phyloP scores from a whole-genome alignment of 1,140 invertebrate genomes.

The Drosophila obscura region DNA sequence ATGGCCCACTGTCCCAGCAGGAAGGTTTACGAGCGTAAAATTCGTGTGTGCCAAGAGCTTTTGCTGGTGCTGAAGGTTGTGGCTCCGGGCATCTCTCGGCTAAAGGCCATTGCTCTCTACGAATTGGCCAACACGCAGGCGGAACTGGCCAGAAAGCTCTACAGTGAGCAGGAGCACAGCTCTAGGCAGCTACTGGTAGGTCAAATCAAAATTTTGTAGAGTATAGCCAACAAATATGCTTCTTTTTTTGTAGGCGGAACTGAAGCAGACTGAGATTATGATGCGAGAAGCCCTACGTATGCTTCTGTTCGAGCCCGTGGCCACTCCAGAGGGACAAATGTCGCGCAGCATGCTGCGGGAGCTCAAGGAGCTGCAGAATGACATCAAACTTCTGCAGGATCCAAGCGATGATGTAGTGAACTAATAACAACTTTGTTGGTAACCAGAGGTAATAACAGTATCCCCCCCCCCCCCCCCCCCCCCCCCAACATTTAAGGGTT shows the following conservation, averaged over 20 bases:
- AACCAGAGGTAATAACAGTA: too few species aligned
- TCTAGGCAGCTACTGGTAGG: slow-evolving; percentile 53
- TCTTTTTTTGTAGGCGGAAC: slow-evolving; percentile 81
- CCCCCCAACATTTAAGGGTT: too few species aligned
- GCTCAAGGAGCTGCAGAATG: slow-evolving; percentile 86
- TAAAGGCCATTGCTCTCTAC: slow-evolving; percentile 89
- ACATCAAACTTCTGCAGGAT: slow-evolving; percentile 82
- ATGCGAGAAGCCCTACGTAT: slow-evolving; percentile 87
- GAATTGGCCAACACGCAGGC: slow-evolving; percentile 89
- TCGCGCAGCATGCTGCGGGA: slow-evolving; percentile 88
- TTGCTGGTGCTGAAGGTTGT: slow-evolving; percentile 87
- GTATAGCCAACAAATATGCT: not conserved
- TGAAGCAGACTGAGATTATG: slow-evolving; percentile 85
- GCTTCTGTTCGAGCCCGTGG: slow-evolving; percentile 88
- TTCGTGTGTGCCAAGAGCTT: slow-evolving; percentile 87
- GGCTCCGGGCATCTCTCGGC: slow-evolving; percentile 90
- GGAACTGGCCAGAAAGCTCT: slow-evolving; percentile 85
- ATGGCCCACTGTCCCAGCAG: slow-evolving; percentile 85
- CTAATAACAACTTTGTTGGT: slow-evolving; percentile 3
- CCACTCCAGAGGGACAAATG: slow-evolving; percentile 89
- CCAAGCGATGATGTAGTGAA: slow-evolving; percentile 51
- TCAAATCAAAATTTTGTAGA: too few species aligned
- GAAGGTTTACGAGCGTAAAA: slow-evolving; percentile 87
- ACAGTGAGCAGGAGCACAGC: slow-evolving; percentile 55
- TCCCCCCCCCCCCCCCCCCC: too few species aligned